Evolutionary conservation across 2,797 vertebrate genomes (phyloP).

Genomic region (Semaprochilodus insignis): DNA sequence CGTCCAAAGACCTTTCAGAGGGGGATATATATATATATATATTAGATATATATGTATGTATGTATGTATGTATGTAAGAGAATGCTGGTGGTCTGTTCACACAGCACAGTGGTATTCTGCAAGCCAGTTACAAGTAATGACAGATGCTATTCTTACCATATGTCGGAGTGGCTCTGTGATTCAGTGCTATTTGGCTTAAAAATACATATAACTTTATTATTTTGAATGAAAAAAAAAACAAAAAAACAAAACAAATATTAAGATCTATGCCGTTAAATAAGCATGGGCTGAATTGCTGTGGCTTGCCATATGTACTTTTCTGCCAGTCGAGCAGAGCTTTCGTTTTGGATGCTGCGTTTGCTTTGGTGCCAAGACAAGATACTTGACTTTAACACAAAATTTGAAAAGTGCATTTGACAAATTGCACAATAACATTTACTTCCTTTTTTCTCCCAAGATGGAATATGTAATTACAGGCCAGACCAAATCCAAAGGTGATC

Average conservation of each 20-base stretch:
- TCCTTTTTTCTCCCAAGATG: slow-evolving; percentile 25
- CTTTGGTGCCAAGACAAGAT: slow-evolving; percentile 68
- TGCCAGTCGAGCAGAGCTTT: not conserved
- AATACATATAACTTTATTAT: slow-evolving; percentile 14
- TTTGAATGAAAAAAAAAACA: not conserved
- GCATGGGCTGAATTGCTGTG: slow-evolving; percentile 22
- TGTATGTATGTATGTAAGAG: not conserved
- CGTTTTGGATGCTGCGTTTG: slow-evolving; percentile 42
- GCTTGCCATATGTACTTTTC: not conserved
- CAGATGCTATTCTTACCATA: slow-evolving; percentile 13
- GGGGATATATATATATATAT: not conserved
- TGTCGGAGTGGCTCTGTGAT: slow-evolving; percentile 24
- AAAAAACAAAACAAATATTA: not conserved
- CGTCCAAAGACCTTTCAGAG: slow-evolving; percentile 24
- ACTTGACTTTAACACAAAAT: slow-evolving; percentile 53
- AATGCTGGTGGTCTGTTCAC: slow-evolving; percentile 10
- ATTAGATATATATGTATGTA: no score
- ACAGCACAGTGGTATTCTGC: slow-evolving; percentile 2
- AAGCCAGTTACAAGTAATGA: slow-evolving; percentile 24
- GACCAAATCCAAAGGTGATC: slow-evolving; percentile 19
- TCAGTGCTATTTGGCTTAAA: slow-evolving; percentile 53
- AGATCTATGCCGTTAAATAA: slow-evolving; percentile 9
- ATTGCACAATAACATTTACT: slow-evolving; percentile 50
- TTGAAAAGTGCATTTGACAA: slow-evolving; percentile 63
- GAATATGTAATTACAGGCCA: slow-evolving; percentile 43